These are phyloP conservation scores for Sarcophaga subvicina DNA, from an alignment of 2,888 invertebrate genomes.

Conservation along the genomic window DNA sequence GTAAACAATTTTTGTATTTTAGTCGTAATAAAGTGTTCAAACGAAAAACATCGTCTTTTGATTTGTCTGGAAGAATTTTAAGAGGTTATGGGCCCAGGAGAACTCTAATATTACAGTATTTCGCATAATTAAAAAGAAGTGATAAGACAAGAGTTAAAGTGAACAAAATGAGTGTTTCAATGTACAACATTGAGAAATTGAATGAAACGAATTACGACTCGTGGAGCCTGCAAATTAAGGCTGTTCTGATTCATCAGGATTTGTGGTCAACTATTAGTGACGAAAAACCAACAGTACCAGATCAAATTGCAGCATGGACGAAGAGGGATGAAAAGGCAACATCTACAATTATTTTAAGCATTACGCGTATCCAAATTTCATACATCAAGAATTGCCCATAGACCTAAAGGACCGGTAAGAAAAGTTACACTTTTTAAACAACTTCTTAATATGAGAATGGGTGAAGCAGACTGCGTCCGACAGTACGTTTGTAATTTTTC, in stretches of 20 bases:
- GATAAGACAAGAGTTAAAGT: background rate
- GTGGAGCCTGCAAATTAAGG: no score
- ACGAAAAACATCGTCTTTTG: no score
- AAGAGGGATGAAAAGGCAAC: conserved; percentile 33
- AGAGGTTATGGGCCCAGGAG: conserved; percentile 66
- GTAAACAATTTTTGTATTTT: no score
- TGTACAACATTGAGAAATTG: background rate
- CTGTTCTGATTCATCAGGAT: no score
- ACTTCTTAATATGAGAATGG: conserved; percentile 40
- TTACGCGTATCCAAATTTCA: background rate
- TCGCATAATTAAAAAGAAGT: no score
- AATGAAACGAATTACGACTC: no score
- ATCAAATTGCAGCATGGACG: conserved; percentile 2
- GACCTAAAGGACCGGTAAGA: no score
- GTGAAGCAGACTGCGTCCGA: conserved; percentile 34
- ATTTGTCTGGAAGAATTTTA: background rate
- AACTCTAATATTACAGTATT: background rate
- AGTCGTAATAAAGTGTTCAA: no score
- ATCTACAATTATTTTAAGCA: no score
- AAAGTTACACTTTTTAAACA: conserved; percentile 37
- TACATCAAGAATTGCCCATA: conserved; percentile 46
- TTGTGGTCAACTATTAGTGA: background rate
- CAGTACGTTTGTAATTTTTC: conserved; percentile 32
- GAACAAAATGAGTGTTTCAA: conserved; percentile 38
- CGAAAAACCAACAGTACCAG: background rate